Base-by-base conservation (phyloP, 2,888 invertebrate genomes). In the Dolichomitus sp. region DNA sequence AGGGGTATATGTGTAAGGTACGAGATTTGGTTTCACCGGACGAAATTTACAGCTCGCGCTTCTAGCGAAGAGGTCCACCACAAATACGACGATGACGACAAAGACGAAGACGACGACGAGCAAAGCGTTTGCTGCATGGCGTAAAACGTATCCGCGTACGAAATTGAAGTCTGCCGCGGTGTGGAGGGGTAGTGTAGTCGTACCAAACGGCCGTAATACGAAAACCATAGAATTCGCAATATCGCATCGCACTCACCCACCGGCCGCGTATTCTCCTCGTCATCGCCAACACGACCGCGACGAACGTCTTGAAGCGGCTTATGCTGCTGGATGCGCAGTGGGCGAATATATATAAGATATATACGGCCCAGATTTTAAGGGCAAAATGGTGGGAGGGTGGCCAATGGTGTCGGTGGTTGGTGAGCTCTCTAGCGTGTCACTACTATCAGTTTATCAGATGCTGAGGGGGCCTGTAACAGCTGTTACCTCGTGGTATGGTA, bases 391-490 rank as follows among this genome's bases (percentile, higher is more conserved):
- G 69, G 81, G 82, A 69, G 83, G 76, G 69, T 72, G 74, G 33
- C 65, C 37, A 78, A 69, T 68, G 40, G 63, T 45, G 63, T 61
- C 65, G 79, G 72, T 59, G 48, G 33, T 45, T 54, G 33, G 63
- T 73, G 68, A 72, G 72, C 72, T 45, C 83, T 66, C 83, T 63
- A 84, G 81, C 89, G 90, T 88, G 90, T 91, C 88, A 83, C 89
- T 89, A 86, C 91, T 93, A 91, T 93, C 93, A 91, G 93, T 91
- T 93, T 93, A 93, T 93, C 93, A 91, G 91, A 90, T 89, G 87
- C 88, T 84, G 87, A 72, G 84, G 78, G 87, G 80, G 78, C 65
- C 76, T 69, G 88, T 85, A 89, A 90, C 93, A 93, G 92, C 92
- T 93, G 93, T 91, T 93, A 87, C 91, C 87, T 85, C 37, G 80